phyloP scores from a whole-genome alignment of 1,140 invertebrate genomes.

The Trichogramma pretiosum region DNA sequence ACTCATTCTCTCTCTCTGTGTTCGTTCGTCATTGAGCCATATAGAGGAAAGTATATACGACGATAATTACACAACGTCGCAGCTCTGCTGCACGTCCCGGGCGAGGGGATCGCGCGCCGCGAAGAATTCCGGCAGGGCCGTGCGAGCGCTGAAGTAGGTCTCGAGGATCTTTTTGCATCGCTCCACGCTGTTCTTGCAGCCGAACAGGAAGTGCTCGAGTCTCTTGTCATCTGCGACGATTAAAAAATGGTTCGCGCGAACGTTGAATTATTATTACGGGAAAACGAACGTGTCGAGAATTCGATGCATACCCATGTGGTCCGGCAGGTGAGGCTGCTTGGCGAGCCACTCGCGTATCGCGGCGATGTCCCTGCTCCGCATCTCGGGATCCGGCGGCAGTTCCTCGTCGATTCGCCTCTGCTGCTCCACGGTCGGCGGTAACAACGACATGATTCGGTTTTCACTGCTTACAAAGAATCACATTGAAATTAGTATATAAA shows the following conservation, averaged over 20 bases:
- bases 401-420: constrained; percentile 36
- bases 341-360: constrained; percentile 41
- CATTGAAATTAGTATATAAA: too few species aligned
- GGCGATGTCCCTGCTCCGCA: constrained; percentile 33
- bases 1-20: too few species aligned
- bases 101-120: constrained; percentile 37
- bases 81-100: constrained; percentile 36
- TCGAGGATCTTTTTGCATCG: constrained; percentile 46
- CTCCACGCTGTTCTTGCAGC: constrained; percentile 48
- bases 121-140: constrained; percentile 45
- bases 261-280: too few species aligned
- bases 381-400: constrained; percentile 33
- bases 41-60: constrained; percentile 1
- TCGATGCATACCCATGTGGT: constrained; percentile 42
- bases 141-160: constrained; percentile 41
- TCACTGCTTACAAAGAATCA: too few species aligned
- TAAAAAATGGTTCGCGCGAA: constrained; percentile 3
- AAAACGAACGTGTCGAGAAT: too few species aligned
- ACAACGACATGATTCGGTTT: constrained; percentile 30
- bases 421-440: constrained; percentile 37
- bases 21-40: constrained; percentile 1
- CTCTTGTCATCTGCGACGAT: constrained; percentile 40
- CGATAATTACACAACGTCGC: constrained; percentile 30
- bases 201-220: constrained; percentile 44
- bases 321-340: constrained; percentile 45